Base-by-base conservation (phyloP, 2,113 vertebrate species). In the Scophthalmus maximus region DNA sequence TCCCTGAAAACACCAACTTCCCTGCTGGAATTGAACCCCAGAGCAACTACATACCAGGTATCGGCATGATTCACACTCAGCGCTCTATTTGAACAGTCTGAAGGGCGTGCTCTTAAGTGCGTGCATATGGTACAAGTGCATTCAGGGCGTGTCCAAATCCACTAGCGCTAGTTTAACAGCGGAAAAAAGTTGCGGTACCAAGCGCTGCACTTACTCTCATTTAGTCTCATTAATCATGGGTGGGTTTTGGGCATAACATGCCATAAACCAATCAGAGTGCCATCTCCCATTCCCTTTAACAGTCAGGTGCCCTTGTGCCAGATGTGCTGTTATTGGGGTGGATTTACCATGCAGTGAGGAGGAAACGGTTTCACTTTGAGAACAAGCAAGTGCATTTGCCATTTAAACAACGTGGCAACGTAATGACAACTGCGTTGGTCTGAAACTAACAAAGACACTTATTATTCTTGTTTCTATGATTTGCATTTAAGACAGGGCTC, bases 11-110 rank as follows among this genome's bases (percentile, higher is more conserved):
- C 92, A 99, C 97, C 74, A 99, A 98, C 92, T 99, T 99, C 91
- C 97, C 97, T 1, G 97, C 96, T 38, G 97, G 96, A 88, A 98
- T 99, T 1, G 98, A 99, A 92, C 97, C 97, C 34, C 97, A 97
- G 89, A 97, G 95, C 93, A 98, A 98, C 95, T 98, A 97, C 92
- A 99, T 99, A 94, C 96, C 98, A 97, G 98, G 98, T 99, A 85
- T 69, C 22, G 36, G n/a, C 50, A 17, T 6, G 22, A 60, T n/a
- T 81, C 44, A 8, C 49, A 26, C 36, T 11, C 11, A 22, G 17
- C 22, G 47, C 47, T 22, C 47, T 46, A 46, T 46, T 20, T 20
- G 20, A 23, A n/a, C n/a, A n/a, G n/a, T n/a, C n/a, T n/a, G 9
- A n/a, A 36, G 30, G 15, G 26, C 26, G n/a, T 53, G 17, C 4